Base-by-base conservation (phyloP, 2,888 invertebrate genomes). In the Micoletzkya japonica region DNA sequence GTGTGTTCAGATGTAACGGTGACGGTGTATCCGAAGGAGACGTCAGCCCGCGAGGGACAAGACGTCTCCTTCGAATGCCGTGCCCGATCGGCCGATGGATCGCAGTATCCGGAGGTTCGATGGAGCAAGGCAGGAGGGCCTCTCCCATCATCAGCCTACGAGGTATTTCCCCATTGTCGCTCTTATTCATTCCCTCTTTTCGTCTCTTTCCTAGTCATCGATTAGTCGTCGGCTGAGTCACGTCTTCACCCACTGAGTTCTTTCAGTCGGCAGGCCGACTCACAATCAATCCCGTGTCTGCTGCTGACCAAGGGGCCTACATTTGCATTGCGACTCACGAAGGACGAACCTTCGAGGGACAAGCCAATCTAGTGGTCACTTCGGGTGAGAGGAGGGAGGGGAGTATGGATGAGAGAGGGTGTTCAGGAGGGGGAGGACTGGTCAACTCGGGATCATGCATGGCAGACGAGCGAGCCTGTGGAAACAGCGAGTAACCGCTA, bases 401-500 rank as follows among this genome's bases (percentile, higher is more conserved):
- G 7, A 24, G 26, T 54, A 24, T 10, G 20, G 7, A 54, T 54
- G 26, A 44, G 10, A 36, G 49, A 70, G 70, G 70, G 30, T n/a
- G n/a, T n/a, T 64, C 64, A 24, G 57, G 50, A 2, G 70, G 70
- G 3, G 60, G 54, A 44, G 63, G 34, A n/a, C 36, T 70, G 20
- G 50, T 28, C 17, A 36, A 20, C 20, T 49, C 56, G 2, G 58
- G 37, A 26, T 7, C 54, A 34, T 84, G 84, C 64, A 79, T 76
- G 77, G 75, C 82, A 26, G 83, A 84, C 70, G 84, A 84, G 73
- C 77, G 77, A 69, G 74, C 77, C n/a, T 96, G 96, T 85, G 90
- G 91, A 73, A 94, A 92, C 84, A 93, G 93, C 60, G 91, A 94
- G 79, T 97, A 96, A 85, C 82, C 81, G n/a, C n/a, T 76, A 77